phyloP scores from a whole-genome alignment of 2,113 vertebrate species.

The Apus apus region DNA sequence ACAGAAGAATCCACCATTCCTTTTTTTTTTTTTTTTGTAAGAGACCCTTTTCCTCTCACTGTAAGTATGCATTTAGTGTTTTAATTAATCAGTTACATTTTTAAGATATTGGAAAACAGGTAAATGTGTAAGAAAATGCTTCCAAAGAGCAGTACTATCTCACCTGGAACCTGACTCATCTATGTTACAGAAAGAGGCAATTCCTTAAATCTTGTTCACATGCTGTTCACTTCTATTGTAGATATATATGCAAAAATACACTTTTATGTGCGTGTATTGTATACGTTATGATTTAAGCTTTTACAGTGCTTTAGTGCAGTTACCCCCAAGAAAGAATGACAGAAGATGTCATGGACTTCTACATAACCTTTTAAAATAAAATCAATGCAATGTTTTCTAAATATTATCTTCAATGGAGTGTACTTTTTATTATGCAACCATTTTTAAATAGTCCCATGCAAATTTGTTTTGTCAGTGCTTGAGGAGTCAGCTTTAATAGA shows the following conservation, averaged over 20 bases:
- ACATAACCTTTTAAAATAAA: not conserved
- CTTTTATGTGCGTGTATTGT: not conserved
- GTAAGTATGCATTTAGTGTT: not conserved
- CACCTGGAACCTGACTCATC: not conserved
- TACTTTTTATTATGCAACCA: not conserved
- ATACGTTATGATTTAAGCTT: not conserved
- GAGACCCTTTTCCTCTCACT: not conserved
- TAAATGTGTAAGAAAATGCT: not conserved
- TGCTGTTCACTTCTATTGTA: not conserved
- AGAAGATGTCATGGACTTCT: not conserved
- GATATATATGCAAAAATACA: not conserved
- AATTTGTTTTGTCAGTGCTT: not conserved
- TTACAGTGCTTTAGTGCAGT: not conserved
- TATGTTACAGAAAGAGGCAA: not conserved
- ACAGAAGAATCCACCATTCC: not conserved
- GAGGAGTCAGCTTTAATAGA: not conserved
- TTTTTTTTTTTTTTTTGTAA: not conserved
- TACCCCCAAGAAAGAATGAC: not conserved
- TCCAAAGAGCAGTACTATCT: not conserved
- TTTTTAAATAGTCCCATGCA: not conserved
- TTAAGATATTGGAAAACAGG: not conserved
- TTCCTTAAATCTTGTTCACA: not conserved
- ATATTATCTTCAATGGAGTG: not conserved
- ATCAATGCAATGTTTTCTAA: not conserved
- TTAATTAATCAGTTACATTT: not conserved